phyloP scores from a whole-genome alignment of 2,797 vertebrate genomes.

The Otus scops region DNA sequence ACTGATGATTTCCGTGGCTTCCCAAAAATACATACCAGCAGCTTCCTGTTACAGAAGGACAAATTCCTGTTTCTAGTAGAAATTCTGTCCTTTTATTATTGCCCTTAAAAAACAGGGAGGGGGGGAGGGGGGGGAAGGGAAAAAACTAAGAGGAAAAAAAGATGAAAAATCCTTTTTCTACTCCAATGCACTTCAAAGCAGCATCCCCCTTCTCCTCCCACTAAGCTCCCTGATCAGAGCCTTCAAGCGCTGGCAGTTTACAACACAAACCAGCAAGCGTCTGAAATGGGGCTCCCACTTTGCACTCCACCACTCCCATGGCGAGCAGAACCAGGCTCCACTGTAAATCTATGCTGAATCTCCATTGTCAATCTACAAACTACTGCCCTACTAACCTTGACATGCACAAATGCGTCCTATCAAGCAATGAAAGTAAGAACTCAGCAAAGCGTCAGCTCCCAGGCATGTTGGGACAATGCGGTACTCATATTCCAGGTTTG shows the following conservation, averaged over 20 bases:
- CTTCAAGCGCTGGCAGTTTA: not conserved
- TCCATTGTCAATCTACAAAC: not conserved
- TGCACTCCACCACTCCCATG: not conserved
- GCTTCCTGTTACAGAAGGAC: conserved; percentile 42
- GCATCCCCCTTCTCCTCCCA: not conserved
- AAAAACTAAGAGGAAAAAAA: rapidly evolving
- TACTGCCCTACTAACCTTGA: not conserved
- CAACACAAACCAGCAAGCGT: not conserved
- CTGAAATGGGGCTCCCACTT: not conserved
- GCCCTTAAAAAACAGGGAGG: not conserved
- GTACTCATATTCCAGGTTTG: not conserved
- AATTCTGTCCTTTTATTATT: conserved; percentile 12
- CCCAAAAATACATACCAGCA: conserved; percentile 50
- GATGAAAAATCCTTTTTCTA: not conserved
- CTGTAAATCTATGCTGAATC: not conserved
- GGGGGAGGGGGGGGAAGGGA: rapidly evolving
- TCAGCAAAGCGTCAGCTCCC: not conserved
- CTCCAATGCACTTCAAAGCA: not conserved
- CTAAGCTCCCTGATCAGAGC: not conserved
- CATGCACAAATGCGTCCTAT: not conserved
- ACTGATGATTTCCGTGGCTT: not conserved
- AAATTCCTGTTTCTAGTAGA: conserved; percentile 47
- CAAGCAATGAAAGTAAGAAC: not conserved
- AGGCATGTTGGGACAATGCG: rapidly evolving
- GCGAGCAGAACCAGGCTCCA: not conserved